Conservation (phyloP, 2,113 vertebrate species). For the Labeo rohita region DNA sequence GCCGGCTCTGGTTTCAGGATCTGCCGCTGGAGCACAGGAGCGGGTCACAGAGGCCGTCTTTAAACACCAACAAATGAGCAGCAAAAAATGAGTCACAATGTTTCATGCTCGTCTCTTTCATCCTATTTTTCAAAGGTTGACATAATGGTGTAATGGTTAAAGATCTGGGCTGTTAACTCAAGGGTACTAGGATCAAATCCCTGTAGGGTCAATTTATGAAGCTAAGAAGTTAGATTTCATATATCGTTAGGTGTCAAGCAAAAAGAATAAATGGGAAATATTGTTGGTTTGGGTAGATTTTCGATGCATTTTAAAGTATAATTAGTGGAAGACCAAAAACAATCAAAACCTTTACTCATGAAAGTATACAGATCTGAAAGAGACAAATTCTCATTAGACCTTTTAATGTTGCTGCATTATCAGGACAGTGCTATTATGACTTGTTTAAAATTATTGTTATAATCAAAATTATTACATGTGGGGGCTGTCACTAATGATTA, state of each 20-base stretch:
- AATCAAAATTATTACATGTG: not conserved
- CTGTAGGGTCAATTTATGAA: not conserved
- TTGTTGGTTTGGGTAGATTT: not conserved
- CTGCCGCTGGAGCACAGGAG: conserved; percentile 52
- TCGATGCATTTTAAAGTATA: not conserved
- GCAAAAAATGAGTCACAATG: conserved; percentile 54
- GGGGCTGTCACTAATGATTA: no score
- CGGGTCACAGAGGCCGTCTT: conserved; percentile 61
- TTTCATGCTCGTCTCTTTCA: conserved; percentile 66
- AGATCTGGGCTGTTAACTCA: not conserved
- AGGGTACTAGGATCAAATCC: not conserved
- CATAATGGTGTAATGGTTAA: not conserved
- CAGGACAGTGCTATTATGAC: not conserved
- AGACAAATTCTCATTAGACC: no score
- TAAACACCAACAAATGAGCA: conserved; percentile 60
- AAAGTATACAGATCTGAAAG: not conserved
- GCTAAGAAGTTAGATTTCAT: not conserved
- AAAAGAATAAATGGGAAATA: not conserved
- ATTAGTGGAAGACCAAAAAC: not conserved
- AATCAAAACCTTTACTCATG: not conserved
- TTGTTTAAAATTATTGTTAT: not conserved
- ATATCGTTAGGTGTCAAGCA: not conserved
- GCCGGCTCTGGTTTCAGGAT: conserved; percentile 59
- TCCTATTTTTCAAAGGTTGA: not conserved
- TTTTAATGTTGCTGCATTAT: not conserved